Conservation (phyloP, 2,888 invertebrate genomes). For the Aphelenchoides bicaudatus region DNA sequence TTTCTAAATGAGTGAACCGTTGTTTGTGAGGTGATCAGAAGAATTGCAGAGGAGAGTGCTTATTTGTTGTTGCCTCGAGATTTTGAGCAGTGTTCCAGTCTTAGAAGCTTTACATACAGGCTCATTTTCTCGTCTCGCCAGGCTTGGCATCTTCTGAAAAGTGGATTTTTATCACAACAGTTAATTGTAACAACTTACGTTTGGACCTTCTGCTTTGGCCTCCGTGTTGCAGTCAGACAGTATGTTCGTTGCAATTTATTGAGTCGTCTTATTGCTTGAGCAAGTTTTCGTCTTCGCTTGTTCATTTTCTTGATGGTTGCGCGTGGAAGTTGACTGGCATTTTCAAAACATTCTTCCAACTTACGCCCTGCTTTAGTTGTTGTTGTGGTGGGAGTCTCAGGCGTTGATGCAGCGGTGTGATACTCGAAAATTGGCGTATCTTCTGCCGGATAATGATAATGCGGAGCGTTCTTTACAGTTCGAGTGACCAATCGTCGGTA, state of each 20-base stretch:
- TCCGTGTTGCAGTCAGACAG: conserved; percentile 6
- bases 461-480: conserved; percentile 1
- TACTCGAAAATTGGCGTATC: background rate
- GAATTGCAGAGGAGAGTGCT: background rate
- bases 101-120: conserved; percentile 14
- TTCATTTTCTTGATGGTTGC: conserved; percentile 13
- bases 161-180: background rate
- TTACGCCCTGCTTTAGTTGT: background rate
- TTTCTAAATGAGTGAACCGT: too few relatives aligned
- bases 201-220: background rate
- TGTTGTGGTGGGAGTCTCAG: background rate
- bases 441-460: background rate
- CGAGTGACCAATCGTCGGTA: conserved; percentile 18
- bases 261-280: conserved; percentile 11
- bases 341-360: conserved; percentile 17
- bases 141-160: conserved; percentile 9
- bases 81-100: conserved; percentile 12
- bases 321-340: conserved; percentile 4
- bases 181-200: background rate
- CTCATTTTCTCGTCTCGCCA: conserved; percentile 19
- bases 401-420: background rate
- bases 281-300: conserved; percentile 15
- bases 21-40: too few relatives aligned
- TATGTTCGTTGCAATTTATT: conserved; percentile 18
- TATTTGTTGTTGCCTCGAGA: background rate